Evolutionary conservation across 2,797 vertebrate species (phyloP).

Genomic region (Potorous gilbertii): DNA sequence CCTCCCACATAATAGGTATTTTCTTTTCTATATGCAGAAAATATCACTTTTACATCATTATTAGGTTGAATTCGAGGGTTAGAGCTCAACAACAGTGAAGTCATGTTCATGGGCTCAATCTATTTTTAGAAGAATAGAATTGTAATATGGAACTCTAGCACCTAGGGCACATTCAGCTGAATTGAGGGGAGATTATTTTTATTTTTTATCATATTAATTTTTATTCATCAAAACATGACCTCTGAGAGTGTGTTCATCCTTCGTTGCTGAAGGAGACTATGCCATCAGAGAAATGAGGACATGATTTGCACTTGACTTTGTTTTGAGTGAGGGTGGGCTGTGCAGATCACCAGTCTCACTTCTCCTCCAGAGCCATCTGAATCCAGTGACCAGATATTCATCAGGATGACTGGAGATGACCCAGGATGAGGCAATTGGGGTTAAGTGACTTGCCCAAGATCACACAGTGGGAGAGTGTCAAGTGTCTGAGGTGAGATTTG

Average conservation of each 20-base stretch:
- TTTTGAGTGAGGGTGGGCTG: no score
- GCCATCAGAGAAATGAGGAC: no score
- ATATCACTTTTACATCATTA: background rate
- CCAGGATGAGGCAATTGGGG: no score
- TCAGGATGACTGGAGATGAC: no score
- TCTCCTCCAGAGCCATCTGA: no score
- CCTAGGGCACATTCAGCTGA: background rate
- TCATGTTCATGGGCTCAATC: background rate
- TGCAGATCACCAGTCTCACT: no score
- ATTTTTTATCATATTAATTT: background rate
- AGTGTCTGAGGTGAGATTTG: no score
- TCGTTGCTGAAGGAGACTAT: no score
- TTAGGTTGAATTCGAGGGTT: background rate
- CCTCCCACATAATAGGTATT: background rate
- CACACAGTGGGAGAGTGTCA: no score
- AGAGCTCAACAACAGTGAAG: background rate
- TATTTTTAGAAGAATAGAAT: background rate
- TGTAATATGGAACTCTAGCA: background rate
- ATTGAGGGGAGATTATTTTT: background rate
- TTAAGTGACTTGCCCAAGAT: no score
- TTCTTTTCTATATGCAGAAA: background rate
- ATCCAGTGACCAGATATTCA: no score
- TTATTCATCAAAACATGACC: background rate
- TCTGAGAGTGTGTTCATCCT: background rate
- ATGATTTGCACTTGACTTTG: no score